Evolutionary conservation across 1,140 invertebrate species (phyloP), one percentile per base, ranked within the genome.

Genomic region (Eumaeus atala): DNA sequence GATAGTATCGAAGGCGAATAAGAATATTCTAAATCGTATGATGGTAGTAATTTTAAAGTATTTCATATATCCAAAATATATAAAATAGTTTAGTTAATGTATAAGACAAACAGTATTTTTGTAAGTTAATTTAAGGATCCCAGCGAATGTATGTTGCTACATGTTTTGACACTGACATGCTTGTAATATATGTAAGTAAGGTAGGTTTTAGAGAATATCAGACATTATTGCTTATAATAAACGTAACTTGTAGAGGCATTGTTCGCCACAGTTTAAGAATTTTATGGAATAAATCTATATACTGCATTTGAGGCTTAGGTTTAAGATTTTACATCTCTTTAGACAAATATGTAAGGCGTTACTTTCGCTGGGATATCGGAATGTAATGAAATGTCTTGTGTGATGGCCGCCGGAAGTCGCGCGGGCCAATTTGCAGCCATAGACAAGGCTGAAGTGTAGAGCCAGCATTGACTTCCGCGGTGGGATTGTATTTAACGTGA

Each of bases 401-500:
- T 44, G 40, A 44, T 44, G 40, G 40, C 40, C 14, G 12, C 14
- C 9, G 9, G 40, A 16, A n/a, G n/a, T 14, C n/a, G 38, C 16
- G 38, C 38, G 38, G 40, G 12, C 40, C 12, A 44, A 9, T 0
- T 14, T 44, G 40, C 14, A 14, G 5, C 40, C 40, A 44, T 16
- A 44, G 40, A 44, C 12, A 17, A 9, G 34, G n/a, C n/a, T 44
- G 40, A 44, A 6, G 14, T 40, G n/a, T n/a, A 1, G 12, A 3
- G 38, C 16, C 34, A 9, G 16, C 40, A 9, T 9, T 16, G 16
- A 14, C 40, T 14, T 12, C 40, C 16, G 21, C 40, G 40, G 40
- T 14, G 12, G 12, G 40, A 67, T 60, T 77, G 70, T 70, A 76
- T 70, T 81, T 77, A 69, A 73, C 69, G 79, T 77, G 59, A 60